Base-by-base conservation (phyloP, 1,140 invertebrate genomes). In the Euura lappo region DNA sequence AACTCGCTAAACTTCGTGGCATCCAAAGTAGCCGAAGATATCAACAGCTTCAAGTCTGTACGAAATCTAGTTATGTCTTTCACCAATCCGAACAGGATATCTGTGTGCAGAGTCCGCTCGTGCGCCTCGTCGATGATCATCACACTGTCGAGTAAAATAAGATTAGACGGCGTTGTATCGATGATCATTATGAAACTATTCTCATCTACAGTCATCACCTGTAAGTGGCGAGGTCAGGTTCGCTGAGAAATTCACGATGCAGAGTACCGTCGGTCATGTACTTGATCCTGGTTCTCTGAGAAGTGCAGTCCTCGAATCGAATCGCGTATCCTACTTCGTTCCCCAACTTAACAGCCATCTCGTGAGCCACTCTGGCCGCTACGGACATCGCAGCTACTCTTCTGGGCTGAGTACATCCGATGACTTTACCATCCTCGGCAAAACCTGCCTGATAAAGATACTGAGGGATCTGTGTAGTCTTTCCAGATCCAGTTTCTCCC, bases 51-150 rank as follows among this genome's bases (percentile, higher is more conserved):
- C 13, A 99, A 89, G 85, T 99, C 97, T 0, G 95, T 91, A 76
- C 98, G 90, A 89, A 99, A 99, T 72, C 97, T 89, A 2, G 97
- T 93, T 76, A 99, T 99, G 86, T 99, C 98, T 89, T 99, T 99
- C 0, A 99, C 96, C 64, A 99, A 89, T 42, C 99, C 98, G 89
- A 99, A 99, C 46, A 99, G 88, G 82, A 99, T 97, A 86, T 99
- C 99, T 4, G 98, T 99, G 79, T 99, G 98, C 5, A 99, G 89
- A 0, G 98, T 99, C 66, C 98, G 88, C 85, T 99, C 99, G 87
- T 99, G 99, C 79, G 99, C 99, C 90, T 99, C 99, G 85, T 99
- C 98, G 84, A 99, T 98, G 74, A 99, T 99, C 93, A 99, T 96
- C 0, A 99, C 98, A 90, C 95, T 98, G 77, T 72, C 88, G 84